A percentile compares a stretch with the other conserved stretches of the same genome.
These are phyloP conservation scores for Tigriopus californicus DNA, from an alignment of 2,888 invertebrate genomes.

Conservation along the genomic window DNA sequence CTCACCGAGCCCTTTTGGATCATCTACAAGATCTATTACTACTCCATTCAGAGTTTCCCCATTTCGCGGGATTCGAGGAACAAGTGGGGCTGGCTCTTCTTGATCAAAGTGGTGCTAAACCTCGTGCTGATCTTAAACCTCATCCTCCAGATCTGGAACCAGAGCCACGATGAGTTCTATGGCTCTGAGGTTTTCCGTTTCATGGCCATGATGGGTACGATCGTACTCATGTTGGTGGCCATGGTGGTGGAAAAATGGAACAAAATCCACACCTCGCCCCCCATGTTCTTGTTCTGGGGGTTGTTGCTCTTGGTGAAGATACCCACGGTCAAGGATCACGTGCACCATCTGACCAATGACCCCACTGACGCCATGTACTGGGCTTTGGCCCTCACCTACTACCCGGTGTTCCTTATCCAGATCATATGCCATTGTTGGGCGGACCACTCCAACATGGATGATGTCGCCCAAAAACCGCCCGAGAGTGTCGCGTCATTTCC, in stretches of 20 bases:
- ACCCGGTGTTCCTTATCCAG: neutral
- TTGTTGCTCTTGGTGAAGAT: neutral
- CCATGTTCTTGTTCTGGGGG: neutral
- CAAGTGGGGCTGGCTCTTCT: too few relatives aligned
- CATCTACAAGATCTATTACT: too few relatives aligned
- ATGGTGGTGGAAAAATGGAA: neutral
- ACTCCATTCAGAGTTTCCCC: too few relatives aligned
- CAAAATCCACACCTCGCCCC: neutral
- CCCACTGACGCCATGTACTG: neutral
- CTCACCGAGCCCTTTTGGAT: too few relatives aligned
- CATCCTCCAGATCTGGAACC: neutral
- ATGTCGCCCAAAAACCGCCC: neutral
- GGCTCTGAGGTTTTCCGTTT: neutral
- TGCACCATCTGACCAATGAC: too few relatives aligned
- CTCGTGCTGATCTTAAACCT: neutral
- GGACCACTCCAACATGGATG: neutral
- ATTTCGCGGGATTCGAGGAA: too few relatives aligned
- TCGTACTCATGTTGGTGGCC: neutral
- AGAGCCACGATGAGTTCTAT: neutral
- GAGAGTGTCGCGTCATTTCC: neutral
- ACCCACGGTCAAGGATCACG: neutral
- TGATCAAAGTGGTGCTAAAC: neutral
- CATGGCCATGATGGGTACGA: neutral
- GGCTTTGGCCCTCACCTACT: neutral
- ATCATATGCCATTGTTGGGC: neutral